Evolutionary conservation across 2,888 invertebrate genomes (phyloP), one percentile per base, ranked within the genome.

Genomic region (Xiphydria camelus): DNA sequence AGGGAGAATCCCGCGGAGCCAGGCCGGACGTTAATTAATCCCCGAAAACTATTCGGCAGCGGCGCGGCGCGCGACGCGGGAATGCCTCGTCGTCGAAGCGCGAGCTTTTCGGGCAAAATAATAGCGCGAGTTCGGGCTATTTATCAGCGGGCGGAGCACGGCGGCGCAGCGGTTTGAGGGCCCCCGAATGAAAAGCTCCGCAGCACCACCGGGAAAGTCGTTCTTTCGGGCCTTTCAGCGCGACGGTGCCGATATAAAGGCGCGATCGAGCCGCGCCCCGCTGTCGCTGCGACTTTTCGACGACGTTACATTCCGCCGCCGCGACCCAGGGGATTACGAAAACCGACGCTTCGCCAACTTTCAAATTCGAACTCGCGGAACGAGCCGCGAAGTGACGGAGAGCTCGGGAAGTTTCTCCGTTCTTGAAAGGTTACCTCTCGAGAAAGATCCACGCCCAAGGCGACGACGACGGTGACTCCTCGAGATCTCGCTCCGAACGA

Each of bases 201-300:
- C n/a, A n/a, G 29, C 29, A 15, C 12, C 14, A 15, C 6, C 12
- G 29, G 4, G 14, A 29, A 29, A 12, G 14, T 29, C 29, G 29
- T 29, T 29, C 29, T 29, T 29, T 29, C 15, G 29, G 15, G 29
- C 29, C 15, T 29, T 29, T 29, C 29, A 10, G 12, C 12, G 14
- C n/a, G n/a, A n/a, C n/a, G n/a, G n/a, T n/a, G 12, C 12, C 12
- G 31, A 35, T 17, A 45, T 41, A 42, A 42, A 47, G 42, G 42
- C n/a, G n/a, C 33, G 38, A 47, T 25, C 38, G n/a, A 15, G 20
- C 26, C 14, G 1, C 5, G 17, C 23, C 19, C 25, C 23, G 14
- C 35, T 17, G 35, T 19, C 29, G 23, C 34, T 19, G 12, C 22
- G 42, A 47, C 42, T 47, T 47, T 47, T 37, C 33, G 34, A 26